Evolutionary conservation across 2,888 invertebrate genomes (phyloP), one percentile per base, ranked within the genome.

Genomic region (Ephialtes manifestator): DNA sequence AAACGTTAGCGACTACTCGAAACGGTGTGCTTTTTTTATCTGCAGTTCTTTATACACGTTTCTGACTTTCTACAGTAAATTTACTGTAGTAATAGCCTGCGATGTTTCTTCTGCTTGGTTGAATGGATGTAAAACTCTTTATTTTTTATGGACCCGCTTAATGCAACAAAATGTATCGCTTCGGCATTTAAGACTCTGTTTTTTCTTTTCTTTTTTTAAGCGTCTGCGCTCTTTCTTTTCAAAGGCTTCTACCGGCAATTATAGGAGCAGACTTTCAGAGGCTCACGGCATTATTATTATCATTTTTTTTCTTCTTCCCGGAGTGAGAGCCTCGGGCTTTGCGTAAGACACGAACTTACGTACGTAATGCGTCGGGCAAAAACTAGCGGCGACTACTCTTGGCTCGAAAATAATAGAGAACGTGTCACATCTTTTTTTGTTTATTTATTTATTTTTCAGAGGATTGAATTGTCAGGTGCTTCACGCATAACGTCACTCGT

Each of bases 331-430:
- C 46, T n/a, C 72, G 43, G 55, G 55, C 58, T 60, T 74, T 74
- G 60, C 74, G 31, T 74, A 60, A 74, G 60, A 60, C 46, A 31
- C 46, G 24, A 58, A 55, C 39, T 39, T 39, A 24, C 43, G 58
- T 24, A 35, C 24, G 24, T 24, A 35, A 53, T 11, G 24, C 46
- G 28, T 43, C 46, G 24, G 20, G 55, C 31, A 71, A 71, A 71
- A 71, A 60, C 11, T 11, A 60, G 15, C 10, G 13, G 15, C 43
- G 43, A 24, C 58, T 43, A 24, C 43, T 51, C 18, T 31, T 20
- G 53, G 72, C 72, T 72, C 43, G 31, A 74, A 74, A 74, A 60
- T 48, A 63, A 74, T 31, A 28, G 28, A 72, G 28, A 60, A 15
- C n/a, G 28, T 18, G n/a, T 13, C 46, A 43, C 13, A n/a, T 58